These are phyloP conservation scores for Microtus richardsoni DNA, from an alignment of 2,113 vertebrate species.

Conservation along the genomic window DNA sequence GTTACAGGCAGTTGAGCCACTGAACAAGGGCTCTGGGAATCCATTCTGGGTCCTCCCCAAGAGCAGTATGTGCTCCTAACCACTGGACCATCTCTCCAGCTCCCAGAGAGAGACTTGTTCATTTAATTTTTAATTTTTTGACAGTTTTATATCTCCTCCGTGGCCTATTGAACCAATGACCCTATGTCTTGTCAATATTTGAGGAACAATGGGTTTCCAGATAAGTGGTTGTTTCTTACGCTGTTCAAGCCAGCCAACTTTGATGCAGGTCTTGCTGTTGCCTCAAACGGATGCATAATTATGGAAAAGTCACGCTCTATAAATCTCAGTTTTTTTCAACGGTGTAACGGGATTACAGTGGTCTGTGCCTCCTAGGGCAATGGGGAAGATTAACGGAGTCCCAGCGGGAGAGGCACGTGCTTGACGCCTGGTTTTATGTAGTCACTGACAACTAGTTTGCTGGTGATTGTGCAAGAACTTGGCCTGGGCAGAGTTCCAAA, in stretches of 20 bases:
- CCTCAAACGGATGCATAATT: background rate
- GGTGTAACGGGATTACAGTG: background rate
- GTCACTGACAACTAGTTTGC: background rate
- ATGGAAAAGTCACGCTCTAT: conserved; percentile 20
- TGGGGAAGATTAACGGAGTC: background rate
- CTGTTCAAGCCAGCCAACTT: background rate
- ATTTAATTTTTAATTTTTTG: background rate
- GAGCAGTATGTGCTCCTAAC: background rate
- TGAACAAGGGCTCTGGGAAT: background rate
- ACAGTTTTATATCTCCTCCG: background rate
- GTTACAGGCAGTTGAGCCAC: background rate
- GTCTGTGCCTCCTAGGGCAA: background rate
- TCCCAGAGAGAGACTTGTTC: background rate
- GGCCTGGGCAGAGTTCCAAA: background rate
- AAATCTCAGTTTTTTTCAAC: background rate
- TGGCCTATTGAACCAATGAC: background rate
- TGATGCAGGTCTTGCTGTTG: background rate
- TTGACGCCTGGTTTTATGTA: background rate
- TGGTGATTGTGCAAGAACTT: background rate
- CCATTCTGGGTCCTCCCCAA: background rate
- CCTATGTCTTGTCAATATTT: background rate
- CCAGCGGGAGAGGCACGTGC: background rate
- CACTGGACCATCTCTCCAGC: background rate
- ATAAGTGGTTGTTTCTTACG: background rate
- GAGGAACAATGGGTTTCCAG: background rate